Conservation (phyloP, 2,113 vertebrate genomes). For the Pimephales promelas region DNA sequence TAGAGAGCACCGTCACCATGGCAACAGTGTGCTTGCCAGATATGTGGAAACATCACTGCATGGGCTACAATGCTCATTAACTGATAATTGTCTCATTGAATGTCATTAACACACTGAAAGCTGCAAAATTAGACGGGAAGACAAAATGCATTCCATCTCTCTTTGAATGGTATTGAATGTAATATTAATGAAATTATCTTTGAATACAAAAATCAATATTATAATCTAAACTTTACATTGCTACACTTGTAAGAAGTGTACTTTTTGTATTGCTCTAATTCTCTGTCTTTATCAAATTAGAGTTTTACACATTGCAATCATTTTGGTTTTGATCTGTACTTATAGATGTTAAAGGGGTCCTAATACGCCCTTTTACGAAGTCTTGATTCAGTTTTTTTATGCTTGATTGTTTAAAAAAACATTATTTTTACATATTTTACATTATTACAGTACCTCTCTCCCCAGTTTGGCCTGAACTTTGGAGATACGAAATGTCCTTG, state of each 20-base stretch:
- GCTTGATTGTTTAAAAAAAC: too few relatives aligned
- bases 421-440: too few relatives aligned
- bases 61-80: constrained; percentile 33
- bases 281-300: background rate
- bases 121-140: background rate
- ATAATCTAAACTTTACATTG: background rate
- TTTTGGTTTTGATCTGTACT: background rate
- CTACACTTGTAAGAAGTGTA: background rate
- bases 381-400: too few relatives aligned
- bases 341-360: background rate
- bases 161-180: background rate
- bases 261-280: background rate
- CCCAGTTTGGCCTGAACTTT: too few relatives aligned
- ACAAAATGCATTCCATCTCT: background rate
- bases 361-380: too few relatives aligned
- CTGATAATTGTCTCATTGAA: constrained; percentile 17
- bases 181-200: background rate
- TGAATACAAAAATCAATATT: background rate
- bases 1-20: constrained; percentile 68
- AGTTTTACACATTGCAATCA: background rate
- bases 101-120: background rate
- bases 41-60: constrained; percentile 55
- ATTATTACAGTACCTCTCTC: too few relatives aligned
- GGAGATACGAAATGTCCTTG: too few relatives aligned
- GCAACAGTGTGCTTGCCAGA: constrained; percentile 67